phyloP scores from a whole-genome alignment of 2,797 vertebrate genomes.

The Luscinia megarhynchos region DNA sequence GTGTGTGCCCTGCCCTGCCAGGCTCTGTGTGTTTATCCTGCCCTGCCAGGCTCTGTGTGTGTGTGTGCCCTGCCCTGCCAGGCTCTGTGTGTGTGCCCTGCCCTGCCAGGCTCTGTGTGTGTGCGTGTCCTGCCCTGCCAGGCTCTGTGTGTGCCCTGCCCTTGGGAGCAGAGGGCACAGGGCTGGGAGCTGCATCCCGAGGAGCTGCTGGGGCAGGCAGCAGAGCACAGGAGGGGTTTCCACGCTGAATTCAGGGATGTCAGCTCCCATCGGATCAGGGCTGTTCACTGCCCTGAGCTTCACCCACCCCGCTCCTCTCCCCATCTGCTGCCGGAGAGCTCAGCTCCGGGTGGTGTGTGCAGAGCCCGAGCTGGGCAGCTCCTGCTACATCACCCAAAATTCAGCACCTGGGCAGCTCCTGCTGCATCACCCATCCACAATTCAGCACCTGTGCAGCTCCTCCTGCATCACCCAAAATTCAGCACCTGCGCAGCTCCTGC shows the following conservation, averaged over 20 bases:
- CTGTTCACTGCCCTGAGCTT: not conserved
- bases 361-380: not conserved
- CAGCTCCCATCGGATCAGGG: not conserved
- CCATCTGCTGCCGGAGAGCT: not conserved
- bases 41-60: too few species aligned
- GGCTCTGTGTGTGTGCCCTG: not conserved
- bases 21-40: too few species aligned
- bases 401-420: too few species aligned
- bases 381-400: too few species aligned
- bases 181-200: not conserved
- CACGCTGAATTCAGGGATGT: not conserved
- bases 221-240: fast-evolving
- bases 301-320: not conserved
- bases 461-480: too few species aligned
- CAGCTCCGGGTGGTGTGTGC: not conserved
- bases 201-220: not conserved
- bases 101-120: too few species aligned
- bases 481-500: not conserved
- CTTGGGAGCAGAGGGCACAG: not conserved
- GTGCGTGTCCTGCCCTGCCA: too few species aligned
- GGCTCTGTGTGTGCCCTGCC: not conserved
- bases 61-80: too few species aligned
- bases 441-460: too few species aligned
- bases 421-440: too few species aligned
- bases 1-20: too few species aligned